Conservation (phyloP, 2,888 invertebrate species). For the Lottia gigantea region DNA sequence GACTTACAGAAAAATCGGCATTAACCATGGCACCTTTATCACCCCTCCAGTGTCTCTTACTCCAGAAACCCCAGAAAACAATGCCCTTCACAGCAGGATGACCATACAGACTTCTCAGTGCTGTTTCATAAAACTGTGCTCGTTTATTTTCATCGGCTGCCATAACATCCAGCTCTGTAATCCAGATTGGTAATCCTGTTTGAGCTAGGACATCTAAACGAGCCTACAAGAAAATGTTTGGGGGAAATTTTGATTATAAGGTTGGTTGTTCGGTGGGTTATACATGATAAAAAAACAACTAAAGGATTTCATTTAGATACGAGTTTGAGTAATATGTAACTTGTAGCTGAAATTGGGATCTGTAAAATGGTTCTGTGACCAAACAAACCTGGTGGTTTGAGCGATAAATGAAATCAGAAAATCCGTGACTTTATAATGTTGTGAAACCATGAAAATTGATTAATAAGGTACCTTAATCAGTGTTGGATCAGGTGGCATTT, state of each 20-base stretch:
- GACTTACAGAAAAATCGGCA: conserved; percentile 26
- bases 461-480: conserved; percentile 38
- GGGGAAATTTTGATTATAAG: too few species aligned
- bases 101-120: conserved; percentile 30
- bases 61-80: conserved; percentile 38
- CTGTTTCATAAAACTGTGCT: conserved; percentile 31
- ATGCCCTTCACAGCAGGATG: conserved; percentile 35
- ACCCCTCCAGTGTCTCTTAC: conserved; percentile 24
- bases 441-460: too few species aligned
- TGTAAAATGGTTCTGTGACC: too few species aligned
- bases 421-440: too few species aligned
- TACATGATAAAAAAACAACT: too few species aligned
- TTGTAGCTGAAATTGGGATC: too few species aligned
- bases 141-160: conserved; percentile 32
- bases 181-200: conserved; percentile 39
- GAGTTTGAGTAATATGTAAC: too few species aligned
- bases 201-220: conserved; percentile 35
- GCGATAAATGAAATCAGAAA: too few species aligned
- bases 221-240: conserved; percentile 18
- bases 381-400: too few species aligned
- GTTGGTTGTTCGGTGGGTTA: too few species aligned
- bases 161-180: conserved; percentile 36
- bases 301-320: too few species aligned
- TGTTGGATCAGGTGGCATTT: conserved; percentile 35
- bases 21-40: conserved; percentile 23